phyloP scores from a whole-genome alignment of 1,140 invertebrate genomes.

The Vollenhovia emeryi region DNA sequence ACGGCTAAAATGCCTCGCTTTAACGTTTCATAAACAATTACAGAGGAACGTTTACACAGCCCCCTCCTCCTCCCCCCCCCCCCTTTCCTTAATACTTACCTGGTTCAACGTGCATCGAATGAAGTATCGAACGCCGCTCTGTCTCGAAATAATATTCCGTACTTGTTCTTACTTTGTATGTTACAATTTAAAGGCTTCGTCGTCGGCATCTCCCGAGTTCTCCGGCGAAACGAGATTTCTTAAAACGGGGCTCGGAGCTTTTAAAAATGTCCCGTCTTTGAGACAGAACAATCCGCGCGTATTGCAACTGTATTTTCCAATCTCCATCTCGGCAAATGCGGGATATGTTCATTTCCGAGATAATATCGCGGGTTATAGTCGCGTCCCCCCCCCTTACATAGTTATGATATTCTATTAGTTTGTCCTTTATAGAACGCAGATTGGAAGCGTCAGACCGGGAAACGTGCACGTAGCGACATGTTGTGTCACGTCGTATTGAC shows the following conservation, averaged over 20 bases:
- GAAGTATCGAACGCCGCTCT: not conserved
- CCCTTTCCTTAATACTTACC: not conserved
- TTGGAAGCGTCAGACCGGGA: conserved; percentile 45
- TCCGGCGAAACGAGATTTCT: not conserved
- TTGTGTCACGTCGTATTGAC: conserved; percentile 77
- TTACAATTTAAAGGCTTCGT: not conserved
- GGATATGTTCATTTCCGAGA: conserved; percentile 10
- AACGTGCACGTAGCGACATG: conserved; percentile 64
- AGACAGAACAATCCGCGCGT: conserved; percentile 3
- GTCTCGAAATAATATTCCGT: not conserved
- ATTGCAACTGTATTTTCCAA: not conserved
- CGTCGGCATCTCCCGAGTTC: not conserved
- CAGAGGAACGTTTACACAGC: not conserved
- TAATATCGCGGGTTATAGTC: conserved; percentile 14
- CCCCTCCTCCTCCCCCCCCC: no score
- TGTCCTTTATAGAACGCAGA: conserved; percentile 35
- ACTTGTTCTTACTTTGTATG: not conserved
- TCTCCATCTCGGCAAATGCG: not conserved
- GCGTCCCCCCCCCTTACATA: conserved; percentile 43
- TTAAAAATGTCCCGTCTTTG: not conserved
- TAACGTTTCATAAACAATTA: not conserved
- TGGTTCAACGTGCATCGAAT: not conserved
- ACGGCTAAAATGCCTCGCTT: not conserved
- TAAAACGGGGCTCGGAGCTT: not conserved
- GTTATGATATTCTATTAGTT: conserved; percentile 71